Evolutionary conservation across 2,888 invertebrate genomes (phyloP).

Genomic region (Drosophila limbata): DNA sequence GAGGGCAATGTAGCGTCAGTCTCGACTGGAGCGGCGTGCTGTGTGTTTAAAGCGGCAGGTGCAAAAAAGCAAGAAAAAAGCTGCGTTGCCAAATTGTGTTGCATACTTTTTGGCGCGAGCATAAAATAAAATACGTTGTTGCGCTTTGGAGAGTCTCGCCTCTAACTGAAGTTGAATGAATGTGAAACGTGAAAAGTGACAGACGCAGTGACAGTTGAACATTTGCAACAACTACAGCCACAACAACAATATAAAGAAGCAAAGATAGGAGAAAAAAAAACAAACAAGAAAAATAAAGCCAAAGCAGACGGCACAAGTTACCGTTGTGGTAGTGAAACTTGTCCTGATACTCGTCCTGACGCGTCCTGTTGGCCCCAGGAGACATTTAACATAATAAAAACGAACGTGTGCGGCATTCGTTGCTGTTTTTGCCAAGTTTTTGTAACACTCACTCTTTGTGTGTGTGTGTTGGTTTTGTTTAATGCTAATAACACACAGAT

Average conservation of each 20-base stretch:
- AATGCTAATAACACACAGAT: constrained; percentile 72
- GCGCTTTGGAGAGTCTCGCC: constrained; percentile 1
- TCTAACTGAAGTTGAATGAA: constrained; percentile 48
- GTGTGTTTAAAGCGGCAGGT: constrained; percentile 68
- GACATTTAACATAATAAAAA: constrained; percentile 82
- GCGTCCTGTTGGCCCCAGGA: constrained; percentile 69
- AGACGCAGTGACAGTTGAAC: constrained; percentile 75
- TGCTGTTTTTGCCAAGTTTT: constrained; percentile 62
- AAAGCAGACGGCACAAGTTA: constrained; percentile 51
- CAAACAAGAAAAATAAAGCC: constrained; percentile 24
- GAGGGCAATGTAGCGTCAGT: constrained; percentile 62
- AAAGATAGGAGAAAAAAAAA: constrained; percentile 14
- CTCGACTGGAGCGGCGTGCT: constrained; percentile 78
- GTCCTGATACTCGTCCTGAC: constrained; percentile 20
- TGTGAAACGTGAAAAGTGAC: constrained; percentile 77
- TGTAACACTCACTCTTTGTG: constrained; percentile 24
- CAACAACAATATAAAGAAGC: constrained; percentile 12
- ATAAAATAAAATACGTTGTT: constrained; percentile 16
- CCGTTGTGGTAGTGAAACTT: constrained; percentile 30
- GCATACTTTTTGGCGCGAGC: constrained; percentile 79
- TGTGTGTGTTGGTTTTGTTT: constrained; percentile 57
- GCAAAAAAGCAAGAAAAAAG: constrained; percentile 10
- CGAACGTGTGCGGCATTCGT: constrained; percentile 77
- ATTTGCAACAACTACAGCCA: constrained; percentile 50
- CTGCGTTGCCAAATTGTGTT: constrained; percentile 35